phyloP scores from a whole-genome alignment of 2,113 vertebrate genomes.

The Romanogobio albipinnatus region DNA sequence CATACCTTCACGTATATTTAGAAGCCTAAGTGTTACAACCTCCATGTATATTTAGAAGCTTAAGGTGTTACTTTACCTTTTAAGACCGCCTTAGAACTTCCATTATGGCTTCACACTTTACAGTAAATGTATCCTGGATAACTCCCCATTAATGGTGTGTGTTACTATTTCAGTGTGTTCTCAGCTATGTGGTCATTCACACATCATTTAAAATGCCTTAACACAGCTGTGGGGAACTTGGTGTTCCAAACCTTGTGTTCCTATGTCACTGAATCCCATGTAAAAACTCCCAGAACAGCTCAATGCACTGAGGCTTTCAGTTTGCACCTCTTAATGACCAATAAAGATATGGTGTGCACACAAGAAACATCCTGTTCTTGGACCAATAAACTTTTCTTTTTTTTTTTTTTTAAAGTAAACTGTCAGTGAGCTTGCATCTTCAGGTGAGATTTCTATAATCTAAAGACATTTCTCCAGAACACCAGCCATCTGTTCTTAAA shows the following conservation, averaged over 20 bases:
- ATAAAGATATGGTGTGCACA: background rate
- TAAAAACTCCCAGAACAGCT: slow-evolving; percentile 29
- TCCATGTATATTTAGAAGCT: background rate
- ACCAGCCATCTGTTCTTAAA: slow-evolving; percentile 64
- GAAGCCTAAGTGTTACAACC: background rate
- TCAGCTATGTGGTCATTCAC: slow-evolving; percentile 41
- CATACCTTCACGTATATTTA: background rate
- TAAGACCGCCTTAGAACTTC: slow-evolving; percentile 6
- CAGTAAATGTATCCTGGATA: slow-evolving; percentile 15
- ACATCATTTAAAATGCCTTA: slow-evolving; percentile 43
- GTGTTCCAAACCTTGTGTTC: slow-evolving; percentile 54
- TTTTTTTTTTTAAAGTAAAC: background rate
- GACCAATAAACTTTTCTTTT: background rate
- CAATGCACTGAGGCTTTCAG: background rate
- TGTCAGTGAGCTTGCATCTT: slow-evolving; percentile 50
- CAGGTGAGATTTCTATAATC: slow-evolving; percentile 67
- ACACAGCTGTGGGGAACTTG: slow-evolving; percentile 59
- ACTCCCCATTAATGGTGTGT: background rate
- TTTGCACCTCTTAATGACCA: slow-evolving; percentile 6
- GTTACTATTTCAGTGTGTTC: slow-evolving; percentile 4
- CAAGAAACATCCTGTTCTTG: background rate
- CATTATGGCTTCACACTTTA: slow-evolving; percentile 12
- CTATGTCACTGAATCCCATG: slow-evolving; percentile 1
- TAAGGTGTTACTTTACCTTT: slow-evolving; percentile 3
- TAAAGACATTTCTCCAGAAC: slow-evolving; percentile 52